These are phyloP conservation scores for Danio kyathit DNA, from an alignment of 2,797 vertebrate species.

Conservation along the genomic window DNA sequence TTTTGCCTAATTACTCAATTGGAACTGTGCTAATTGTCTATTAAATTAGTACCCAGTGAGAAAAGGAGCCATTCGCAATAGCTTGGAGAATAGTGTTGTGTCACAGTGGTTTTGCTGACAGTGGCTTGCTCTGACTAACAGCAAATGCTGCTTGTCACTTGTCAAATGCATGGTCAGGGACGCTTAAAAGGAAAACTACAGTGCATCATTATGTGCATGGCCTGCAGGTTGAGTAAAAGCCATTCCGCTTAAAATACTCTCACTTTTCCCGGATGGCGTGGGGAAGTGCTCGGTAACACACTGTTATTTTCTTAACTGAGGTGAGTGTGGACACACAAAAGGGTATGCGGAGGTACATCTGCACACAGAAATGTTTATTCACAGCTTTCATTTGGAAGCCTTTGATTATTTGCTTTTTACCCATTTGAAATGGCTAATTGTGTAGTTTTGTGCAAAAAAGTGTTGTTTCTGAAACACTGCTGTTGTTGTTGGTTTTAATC, in stretches of 20 bases:
- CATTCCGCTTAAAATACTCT: constrained; percentile 61
- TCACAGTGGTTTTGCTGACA: neutral
- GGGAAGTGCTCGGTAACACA: constrained; percentile 36
- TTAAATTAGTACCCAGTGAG: constrained; percentile 3
- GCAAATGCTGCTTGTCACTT: constrained; percentile 31
- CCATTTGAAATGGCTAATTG: neutral
- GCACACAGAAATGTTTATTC: neutral
- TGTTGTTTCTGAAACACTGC: neutral
- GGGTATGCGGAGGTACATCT: neutral
- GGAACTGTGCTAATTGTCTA: neutral
- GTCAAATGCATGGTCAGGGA: constrained; percentile 58
- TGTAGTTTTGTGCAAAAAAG: constrained; percentile 22
- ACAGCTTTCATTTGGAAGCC: neutral
- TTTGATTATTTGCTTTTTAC: constrained; percentile 13
- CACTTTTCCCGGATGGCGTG: constrained; percentile 61
- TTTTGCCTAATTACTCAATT: constrained; percentile 27
- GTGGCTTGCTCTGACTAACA: constrained; percentile 1
- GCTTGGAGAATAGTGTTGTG: neutral
- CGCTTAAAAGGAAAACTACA: constrained; percentile 48
- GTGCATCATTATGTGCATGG: constrained; percentile 32
- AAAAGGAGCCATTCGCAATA: neutral
- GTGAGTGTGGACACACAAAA: neutral
- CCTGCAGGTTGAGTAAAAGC: constrained; percentile 44
- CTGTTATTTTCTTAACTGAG: constrained; percentile 60
- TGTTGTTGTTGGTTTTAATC: neutral